Evolutionary conservation across 2,797 vertebrate genomes (phyloP).

Genomic region (Gorsachius magnificus): DNA sequence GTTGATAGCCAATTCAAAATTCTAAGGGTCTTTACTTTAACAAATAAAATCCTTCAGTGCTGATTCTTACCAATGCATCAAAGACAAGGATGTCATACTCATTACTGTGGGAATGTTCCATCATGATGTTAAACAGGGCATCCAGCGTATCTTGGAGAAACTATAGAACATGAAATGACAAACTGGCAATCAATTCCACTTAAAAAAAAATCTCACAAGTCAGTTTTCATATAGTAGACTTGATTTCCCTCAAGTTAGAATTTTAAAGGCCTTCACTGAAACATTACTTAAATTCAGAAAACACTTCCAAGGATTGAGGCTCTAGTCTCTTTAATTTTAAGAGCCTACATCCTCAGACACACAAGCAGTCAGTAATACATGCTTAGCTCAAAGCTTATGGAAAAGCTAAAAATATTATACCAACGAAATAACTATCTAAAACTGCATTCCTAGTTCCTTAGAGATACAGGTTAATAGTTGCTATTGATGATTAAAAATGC

Average conservation of each 20-base stretch:
- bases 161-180: conserved; percentile 61
- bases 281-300: not conserved
- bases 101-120: conserved; percentile 93
- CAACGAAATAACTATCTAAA: not conserved
- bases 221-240: not conserved
- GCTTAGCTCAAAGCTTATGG: not conserved
- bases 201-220: not conserved
- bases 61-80: conserved; percentile 90
- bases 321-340: not conserved
- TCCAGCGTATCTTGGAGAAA: conserved; percentile 97
- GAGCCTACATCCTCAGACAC: not conserved
- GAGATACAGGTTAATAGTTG: not conserved
- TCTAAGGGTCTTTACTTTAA: not conserved
- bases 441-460: not conserved
- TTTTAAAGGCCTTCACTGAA: not conserved
- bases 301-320: not conserved
- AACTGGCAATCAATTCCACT: not conserved
- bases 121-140: conserved; percentile 99
- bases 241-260: not conserved
- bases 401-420: conserved; percentile 1
- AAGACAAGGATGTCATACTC: conserved; percentile 98
- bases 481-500: not conserved
- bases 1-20: not conserved
- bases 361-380: not conserved
- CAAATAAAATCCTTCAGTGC: not conserved